Conservation (phyloP, 2,797 vertebrate genomes). For the Okamejei kenojei region DNA sequence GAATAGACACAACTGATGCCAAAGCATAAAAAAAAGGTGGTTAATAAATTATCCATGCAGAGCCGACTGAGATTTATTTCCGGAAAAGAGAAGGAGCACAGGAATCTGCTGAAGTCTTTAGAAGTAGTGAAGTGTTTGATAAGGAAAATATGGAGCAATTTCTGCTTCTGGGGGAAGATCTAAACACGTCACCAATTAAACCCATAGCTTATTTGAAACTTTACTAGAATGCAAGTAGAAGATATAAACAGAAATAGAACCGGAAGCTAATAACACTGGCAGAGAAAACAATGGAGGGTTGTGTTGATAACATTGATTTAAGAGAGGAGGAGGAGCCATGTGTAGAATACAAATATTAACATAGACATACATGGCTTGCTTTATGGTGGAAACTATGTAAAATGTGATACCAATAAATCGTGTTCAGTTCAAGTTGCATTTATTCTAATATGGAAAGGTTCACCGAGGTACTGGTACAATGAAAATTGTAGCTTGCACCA, state of each 20-base stretch:
- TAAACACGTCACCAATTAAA: neutral
- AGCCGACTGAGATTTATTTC: neutral
- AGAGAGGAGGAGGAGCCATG: neutral
- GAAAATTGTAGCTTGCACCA: too few relatives aligned
- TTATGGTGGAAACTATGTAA: too few relatives aligned
- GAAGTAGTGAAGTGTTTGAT: neutral
- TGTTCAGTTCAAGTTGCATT: too few relatives aligned
- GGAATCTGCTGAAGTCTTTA: neutral
- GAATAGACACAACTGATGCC: neutral
- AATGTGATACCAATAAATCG: neutral
- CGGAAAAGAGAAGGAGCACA: neutral
- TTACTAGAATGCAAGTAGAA: neutral
- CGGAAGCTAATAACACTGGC: too few relatives aligned
- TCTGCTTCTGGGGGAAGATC: neutral
- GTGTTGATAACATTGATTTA: neutral
- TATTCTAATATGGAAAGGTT: too few relatives aligned
- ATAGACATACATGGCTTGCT: neutral
- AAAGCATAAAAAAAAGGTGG: neutral
- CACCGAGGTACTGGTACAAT: too few relatives aligned
- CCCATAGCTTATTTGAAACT: neutral
- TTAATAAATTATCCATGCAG: neutral
- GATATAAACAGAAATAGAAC: neutral
- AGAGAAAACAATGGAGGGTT: neutral
- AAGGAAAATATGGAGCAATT: too few relatives aligned
- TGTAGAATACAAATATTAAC: neutral